Evolutionary conservation across 2,113 vertebrate species (phyloP).

Genomic region (Hystrix brachyura): DNA sequence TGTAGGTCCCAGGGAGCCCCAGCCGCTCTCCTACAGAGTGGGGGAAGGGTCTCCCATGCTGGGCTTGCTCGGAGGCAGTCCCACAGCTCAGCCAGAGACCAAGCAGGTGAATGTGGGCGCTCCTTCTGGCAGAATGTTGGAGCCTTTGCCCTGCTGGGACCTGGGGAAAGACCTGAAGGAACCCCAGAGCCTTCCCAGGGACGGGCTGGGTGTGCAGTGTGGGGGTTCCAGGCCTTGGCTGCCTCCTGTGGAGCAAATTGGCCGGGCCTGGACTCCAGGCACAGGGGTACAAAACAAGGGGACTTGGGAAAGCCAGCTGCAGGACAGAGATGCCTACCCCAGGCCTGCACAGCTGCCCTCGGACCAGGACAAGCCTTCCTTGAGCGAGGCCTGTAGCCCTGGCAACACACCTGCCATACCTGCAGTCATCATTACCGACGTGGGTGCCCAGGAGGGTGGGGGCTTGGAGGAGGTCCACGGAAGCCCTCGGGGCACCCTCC

Average conservation of each 20-base stretch:
- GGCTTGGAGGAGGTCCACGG: conserved; percentile 82
- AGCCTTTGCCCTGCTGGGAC: conserved; percentile 52
- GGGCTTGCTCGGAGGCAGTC: conserved; percentile 46
- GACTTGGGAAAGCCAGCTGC: conserved; percentile 53
- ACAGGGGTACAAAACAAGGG: background rate
- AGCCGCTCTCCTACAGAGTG: background rate
- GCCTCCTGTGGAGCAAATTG: conserved; percentile 9
- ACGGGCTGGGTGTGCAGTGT: background rate
- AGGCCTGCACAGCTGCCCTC: background rate
- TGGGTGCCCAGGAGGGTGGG: conserved; percentile 89
- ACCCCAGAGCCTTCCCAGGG: conserved; percentile 6
- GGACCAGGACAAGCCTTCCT: conserved; percentile 52
- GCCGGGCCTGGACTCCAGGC: conserved; percentile 23
- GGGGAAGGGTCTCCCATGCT: background rate
- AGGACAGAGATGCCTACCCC: background rate
- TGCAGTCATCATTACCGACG: conserved; percentile 95
- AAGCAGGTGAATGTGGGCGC: background rate
- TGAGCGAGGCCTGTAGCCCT: conserved; percentile 46
- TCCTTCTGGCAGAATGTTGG: background rate
- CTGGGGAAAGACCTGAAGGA: background rate
- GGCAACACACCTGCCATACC: conserved; percentile 94
- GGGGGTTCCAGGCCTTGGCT: conserved; percentile 13
- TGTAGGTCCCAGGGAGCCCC: accelerated
- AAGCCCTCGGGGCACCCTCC: conserved; percentile 86
- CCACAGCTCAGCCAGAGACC: background rate